Evolutionary conservation across 2,888 invertebrate genomes (phyloP).

Genomic region (Lithodes maja): DNA sequence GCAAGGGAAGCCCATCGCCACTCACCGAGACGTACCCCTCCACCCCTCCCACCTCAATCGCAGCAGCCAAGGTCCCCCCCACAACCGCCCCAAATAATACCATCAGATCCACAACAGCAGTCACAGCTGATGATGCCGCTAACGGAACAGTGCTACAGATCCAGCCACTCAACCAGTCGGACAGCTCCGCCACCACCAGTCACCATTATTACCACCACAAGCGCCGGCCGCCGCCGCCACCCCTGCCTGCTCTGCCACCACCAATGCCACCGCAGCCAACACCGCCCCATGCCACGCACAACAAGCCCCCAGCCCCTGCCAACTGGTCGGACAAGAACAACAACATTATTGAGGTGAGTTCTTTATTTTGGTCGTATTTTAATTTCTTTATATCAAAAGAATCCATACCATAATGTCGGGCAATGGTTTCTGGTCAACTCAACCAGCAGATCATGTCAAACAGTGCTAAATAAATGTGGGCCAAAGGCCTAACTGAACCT

Average conservation of each 20-base stretch:
- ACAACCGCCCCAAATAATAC: conserved; percentile 15
- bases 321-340: neutral
- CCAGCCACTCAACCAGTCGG: conserved; percentile 14
- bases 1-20: conserved; percentile 28
- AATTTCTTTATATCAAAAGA: too few relatives aligned
- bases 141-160: conserved; percentile 3
- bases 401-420: too few relatives aligned
- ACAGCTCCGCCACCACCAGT: conserved; percentile 33
- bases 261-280: neutral
- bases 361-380: too few relatives aligned
- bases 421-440: too few relatives aligned
- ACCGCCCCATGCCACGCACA: neutral
- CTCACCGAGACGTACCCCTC: neutral
- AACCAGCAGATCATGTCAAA: too few relatives aligned
- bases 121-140: too few relatives aligned
- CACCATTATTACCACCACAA: neutral
- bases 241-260: conserved; percentile 23
- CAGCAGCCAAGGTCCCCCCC: conserved; percentile 3
- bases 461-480: too few relatives aligned
- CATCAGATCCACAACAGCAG: neutral
- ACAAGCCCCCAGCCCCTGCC: neutral
- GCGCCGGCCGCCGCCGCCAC: neutral
- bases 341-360: conserved; percentile 3
- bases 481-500: too few relatives aligned
- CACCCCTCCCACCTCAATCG: neutral